These are phyloP conservation scores for Vultur gryphus DNA, from an alignment of 2,797 vertebrate species.

Conservation along the genomic window DNA sequence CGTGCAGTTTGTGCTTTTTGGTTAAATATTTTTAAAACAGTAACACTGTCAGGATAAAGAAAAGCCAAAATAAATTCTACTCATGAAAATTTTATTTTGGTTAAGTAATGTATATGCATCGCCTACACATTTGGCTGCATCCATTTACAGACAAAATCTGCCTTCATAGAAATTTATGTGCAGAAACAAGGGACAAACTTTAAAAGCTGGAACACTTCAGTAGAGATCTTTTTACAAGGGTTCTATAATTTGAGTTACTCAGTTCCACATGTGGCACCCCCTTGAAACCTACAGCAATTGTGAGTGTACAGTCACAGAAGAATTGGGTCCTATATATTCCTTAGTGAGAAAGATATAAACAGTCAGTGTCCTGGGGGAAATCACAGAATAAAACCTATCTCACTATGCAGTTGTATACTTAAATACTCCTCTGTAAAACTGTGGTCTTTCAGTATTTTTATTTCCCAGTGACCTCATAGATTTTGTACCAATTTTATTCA, in stretches of 20 bases:
- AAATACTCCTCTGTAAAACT: background rate
- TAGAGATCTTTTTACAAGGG: constrained; percentile 1
- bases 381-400: background rate
- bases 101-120: constrained; percentile 4
- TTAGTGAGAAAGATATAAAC: background rate
- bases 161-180: constrained; percentile 11
- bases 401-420: background rate
- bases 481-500: background rate
- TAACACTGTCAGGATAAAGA: background rate
- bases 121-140: constrained; percentile 13
- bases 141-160: constrained; percentile 9
- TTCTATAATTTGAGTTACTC: background rate
- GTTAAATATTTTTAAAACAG: constrained; percentile 23
- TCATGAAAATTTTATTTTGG: constrained; percentile 46
- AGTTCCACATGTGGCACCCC: background rate
- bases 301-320: background rate
- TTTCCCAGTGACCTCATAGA: background rate
- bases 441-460: background rate
- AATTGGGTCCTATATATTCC: background rate
- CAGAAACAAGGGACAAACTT: constrained; percentile 21
- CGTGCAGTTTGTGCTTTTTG: background rate
- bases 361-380: background rate
- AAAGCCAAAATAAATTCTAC: constrained; percentile 40
- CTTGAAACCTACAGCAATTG: background rate
- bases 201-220: constrained; percentile 24